phyloP scores from a whole-genome alignment of 2,797 vertebrate genomes.

The Tinamus major region DNA sequence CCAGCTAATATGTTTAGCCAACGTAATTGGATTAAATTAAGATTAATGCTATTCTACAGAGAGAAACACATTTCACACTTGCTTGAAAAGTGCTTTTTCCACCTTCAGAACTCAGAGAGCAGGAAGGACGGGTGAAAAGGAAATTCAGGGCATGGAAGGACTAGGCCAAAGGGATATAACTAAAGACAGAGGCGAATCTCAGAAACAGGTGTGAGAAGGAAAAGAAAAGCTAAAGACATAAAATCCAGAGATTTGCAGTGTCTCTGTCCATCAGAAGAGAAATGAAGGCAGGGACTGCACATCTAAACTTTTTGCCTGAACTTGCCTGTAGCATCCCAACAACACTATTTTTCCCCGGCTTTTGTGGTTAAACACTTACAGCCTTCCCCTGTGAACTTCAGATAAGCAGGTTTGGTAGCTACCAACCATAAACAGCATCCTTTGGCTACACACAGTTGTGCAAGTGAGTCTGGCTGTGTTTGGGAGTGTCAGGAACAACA shows the following conservation, averaged over 20 bases:
- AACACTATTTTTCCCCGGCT: not conserved
- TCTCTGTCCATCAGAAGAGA: not conserved
- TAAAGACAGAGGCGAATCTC: constrained; percentile 70
- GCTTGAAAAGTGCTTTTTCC: constrained; percentile 1
- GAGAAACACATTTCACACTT: constrained; percentile 43
- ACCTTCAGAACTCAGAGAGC: constrained; percentile 13
- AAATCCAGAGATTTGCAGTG: constrained; percentile 5
- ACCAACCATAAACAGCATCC: not conserved
- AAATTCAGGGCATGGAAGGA: constrained; percentile 58
- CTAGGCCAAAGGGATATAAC: constrained; percentile 61
- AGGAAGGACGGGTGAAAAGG: constrained; percentile 36
- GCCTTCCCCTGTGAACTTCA: constrained; percentile 1
- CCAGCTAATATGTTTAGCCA: constrained; percentile 49
- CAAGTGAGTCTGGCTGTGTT: accelerated
- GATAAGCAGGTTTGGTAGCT: not conserved
- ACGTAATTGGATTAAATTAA: constrained; percentile 37
- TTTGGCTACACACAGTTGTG: not conserved
- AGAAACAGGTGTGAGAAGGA: constrained; percentile 67
- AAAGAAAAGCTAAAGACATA: not conserved
- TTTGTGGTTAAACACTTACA: constrained; percentile 5
- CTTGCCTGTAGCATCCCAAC: constrained; percentile 23
- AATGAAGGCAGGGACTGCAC: not conserved
- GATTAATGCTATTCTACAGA: constrained; percentile 46
- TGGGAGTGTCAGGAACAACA: not conserved
- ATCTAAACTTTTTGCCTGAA: constrained; percentile 22